Conservation (phyloP, 2,113 vertebrate genomes). For the Platysteira castanea region DNA sequence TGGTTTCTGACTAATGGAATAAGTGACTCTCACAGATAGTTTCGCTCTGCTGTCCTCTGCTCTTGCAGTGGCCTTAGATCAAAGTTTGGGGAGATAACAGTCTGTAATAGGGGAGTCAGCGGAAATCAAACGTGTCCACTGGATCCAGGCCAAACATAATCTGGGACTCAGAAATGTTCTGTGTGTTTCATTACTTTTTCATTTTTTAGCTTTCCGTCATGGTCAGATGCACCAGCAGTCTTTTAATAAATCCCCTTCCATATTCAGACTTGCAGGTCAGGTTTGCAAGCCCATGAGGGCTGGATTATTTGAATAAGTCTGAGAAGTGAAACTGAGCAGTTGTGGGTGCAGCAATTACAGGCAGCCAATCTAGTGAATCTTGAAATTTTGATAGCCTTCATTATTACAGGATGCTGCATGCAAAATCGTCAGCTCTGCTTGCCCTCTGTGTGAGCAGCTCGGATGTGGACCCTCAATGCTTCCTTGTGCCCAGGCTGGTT, state of each 20-base stretch:
- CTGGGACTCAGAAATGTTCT: background rate
- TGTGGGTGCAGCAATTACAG: background rate
- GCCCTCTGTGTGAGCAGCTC: background rate
- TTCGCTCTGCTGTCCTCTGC: background rate
- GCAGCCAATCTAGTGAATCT: background rate
- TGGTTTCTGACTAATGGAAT: slow-evolving; percentile 4
- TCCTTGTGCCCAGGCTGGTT: accelerated
- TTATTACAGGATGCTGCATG: background rate
- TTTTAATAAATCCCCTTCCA: slow-evolving; percentile 16
- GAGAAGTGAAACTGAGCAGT: slow-evolving; percentile 49
- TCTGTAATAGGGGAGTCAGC: background rate
- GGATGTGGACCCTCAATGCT: accelerated
- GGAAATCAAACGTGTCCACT: background rate
- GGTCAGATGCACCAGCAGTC: background rate
- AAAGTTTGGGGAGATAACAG: background rate
- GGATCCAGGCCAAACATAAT: background rate
- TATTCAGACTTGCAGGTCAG: background rate
- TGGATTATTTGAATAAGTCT: slow-evolving; percentile 38
- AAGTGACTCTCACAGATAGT: slow-evolving; percentile 15
- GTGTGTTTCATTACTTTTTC: background rate
- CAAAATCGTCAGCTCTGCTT: background rate
- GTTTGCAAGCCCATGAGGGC: background rate
- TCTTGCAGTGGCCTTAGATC: background rate
- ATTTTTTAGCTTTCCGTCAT: background rate
- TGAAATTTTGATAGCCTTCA: background rate